A percentile compares a stretch with the other conserved stretches of the same genome.
These are phyloP conservation scores for Oryzias sinensis DNA, from an alignment of 2,797 vertebrate species.

Conservation along the genomic window DNA sequence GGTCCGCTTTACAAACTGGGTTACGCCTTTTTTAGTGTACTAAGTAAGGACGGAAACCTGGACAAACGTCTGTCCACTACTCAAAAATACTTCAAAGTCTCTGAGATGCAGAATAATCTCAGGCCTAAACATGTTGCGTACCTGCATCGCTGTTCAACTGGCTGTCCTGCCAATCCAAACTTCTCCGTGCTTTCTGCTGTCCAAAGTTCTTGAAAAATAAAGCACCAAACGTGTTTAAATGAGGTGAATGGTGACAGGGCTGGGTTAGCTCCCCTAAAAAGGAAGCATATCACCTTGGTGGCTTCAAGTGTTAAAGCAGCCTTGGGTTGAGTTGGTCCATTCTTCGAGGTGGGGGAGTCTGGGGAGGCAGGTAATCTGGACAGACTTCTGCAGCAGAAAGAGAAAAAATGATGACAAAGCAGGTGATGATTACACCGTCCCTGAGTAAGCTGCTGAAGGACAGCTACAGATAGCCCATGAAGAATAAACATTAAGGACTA, in stretches of 20 bases:
- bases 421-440: slow-evolving; percentile 19
- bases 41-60: too few relatives aligned
- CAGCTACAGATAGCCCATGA: too few relatives aligned
- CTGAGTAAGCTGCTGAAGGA: slow-evolving; percentile 11
- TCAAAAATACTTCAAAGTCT: too few relatives aligned
- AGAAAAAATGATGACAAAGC: slow-evolving; percentile 1
- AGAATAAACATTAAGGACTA: too few relatives aligned
- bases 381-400: slow-evolving; percentile 66
- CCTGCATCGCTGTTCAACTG: slow-evolving; percentile 57
- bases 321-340: slow-evolving; percentile 63
- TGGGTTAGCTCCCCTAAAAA: neutral
- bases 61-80: too few relatives aligned
- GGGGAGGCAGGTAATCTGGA: slow-evolving; percentile 71
- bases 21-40: too few relatives aligned
- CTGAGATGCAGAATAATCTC: too few relatives aligned
- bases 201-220: slow-evolving; percentile 56
- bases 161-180: slow-evolving; percentile 64
- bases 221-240: neutral
- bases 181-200: slow-evolving; percentile 44
- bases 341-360: slow-evolving; percentile 50
- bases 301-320: slow-evolving; percentile 40
- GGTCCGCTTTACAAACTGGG: too few relatives aligned
- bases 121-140: slow-evolving; percentile 15
- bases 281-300: slow-evolving; percentile 52
- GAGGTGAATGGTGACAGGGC: neutral